Evolutionary conservation across 2,113 vertebrate genomes (phyloP), one percentile per base, ranked within the genome.

Genomic region (Lontra canadensis): DNA sequence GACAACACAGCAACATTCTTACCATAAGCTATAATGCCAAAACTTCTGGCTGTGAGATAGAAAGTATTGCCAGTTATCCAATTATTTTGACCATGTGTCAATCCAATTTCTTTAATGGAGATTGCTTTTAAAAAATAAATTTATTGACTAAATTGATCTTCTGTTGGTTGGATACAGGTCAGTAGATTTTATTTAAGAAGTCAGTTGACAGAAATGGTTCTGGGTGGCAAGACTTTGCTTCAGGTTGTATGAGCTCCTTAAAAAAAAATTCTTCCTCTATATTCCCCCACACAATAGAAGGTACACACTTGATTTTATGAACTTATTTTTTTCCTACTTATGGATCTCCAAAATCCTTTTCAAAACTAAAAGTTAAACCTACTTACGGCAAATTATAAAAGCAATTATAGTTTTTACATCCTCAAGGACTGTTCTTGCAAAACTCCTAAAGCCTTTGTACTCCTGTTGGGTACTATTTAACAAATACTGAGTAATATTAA

Each of bases 61-160:
- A 90, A 83, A 59, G 14, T 83, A 18, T 25, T 83, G 34, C 4
- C 67, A 74, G 7, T 59, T 13, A 85, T 69, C 47, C 26, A 85
- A 57, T 94, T 94, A 90, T 92, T 97, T 92, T 92, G 55, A 42
- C 17, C 17, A 73, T 1, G 1, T 39, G 36, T 92, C 69, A 84
- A 85, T 94, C 36, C 49, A 94, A 36, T 94, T 82, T 86, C 1
- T 8, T 61, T 93, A 87, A 84, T 82, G 80, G 23, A 65, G 52
- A 76, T 55, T 55, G 20, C 92, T 96, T 96, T 83, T 8, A 36
- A 80, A 90, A 79, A 71, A 52, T 71, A 79, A 76, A 34, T 55
- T 20, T 88, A 97, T 31, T 87, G 10, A 86, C 47, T 69, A 44
- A 95, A 78, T 81, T 80, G 55, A 89, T 90, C 34, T 3, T 82